phyloP scores from a whole-genome alignment of 2,797 vertebrate genomes.

The Acomys russatus region DNA sequence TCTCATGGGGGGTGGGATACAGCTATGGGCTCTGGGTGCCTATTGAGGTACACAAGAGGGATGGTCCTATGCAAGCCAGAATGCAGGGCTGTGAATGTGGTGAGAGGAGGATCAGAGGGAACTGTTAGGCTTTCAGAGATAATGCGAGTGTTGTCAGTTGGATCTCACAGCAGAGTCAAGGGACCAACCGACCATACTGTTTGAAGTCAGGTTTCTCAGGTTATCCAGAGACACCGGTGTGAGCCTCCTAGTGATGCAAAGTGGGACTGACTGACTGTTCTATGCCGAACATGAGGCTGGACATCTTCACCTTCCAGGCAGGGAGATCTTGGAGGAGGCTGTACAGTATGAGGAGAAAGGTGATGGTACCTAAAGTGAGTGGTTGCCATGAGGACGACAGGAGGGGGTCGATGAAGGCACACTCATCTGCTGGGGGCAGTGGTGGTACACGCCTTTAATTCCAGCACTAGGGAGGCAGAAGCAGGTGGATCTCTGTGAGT shows the following conservation, averaged over 20 bases:
- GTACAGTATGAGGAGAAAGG: not conserved
- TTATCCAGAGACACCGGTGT: not conserved
- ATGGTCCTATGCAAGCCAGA: not conserved
- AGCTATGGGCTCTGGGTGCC: not conserved
- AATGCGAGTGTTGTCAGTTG: not conserved
- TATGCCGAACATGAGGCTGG: not conserved
- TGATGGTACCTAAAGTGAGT: not conserved
- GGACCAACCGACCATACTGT: not conserved
- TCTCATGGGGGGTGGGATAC: not conserved
- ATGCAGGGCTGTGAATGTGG: not conserved
- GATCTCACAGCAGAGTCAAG: not conserved
- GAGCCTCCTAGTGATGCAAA: not conserved
- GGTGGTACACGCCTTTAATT: not conserved
- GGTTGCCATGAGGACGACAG: constrained; percentile 30
- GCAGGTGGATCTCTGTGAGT: not conserved
- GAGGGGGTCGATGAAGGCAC: constrained; percentile 1
- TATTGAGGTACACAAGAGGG: fast-evolving
- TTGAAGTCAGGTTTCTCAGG: constrained; percentile 33
- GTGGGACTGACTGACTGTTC: not conserved
- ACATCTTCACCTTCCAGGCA: not conserved
- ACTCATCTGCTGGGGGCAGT: not conserved
- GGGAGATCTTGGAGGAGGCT: not conserved
- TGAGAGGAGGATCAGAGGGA: not conserved
- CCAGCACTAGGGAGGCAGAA: not conserved
- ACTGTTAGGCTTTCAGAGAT: not conserved